Evolutionary conservation across 2,888 invertebrate species (phyloP), one percentile per base, ranked within the genome.

Genomic region (Patella caerulea): DNA sequence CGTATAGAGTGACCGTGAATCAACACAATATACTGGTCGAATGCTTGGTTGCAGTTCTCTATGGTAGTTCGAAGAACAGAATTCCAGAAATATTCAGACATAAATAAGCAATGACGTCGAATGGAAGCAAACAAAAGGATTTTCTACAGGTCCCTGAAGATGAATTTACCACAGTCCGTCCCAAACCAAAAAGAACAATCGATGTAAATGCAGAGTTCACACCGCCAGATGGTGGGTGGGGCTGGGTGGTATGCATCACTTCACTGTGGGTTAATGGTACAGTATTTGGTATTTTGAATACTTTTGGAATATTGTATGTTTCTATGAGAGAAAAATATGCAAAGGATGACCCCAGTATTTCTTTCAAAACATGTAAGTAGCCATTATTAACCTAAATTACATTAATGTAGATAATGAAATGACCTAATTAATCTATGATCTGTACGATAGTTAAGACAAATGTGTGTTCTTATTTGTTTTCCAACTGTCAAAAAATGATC

Each of bases 221-320:
- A 1, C 88, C 86, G 14, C 86, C 88, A 9, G 90, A 97, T 92
- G 96, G 96, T 15, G 96, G 96, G 17, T 93, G 96, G 87, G 97
- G 96, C 0, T 96, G 96, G 94, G 92, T 95, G 80, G 95, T 97
- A 19, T 94, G 97, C 94, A 69, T 96, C 70, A 96, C 95, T 71
- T 96, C 97, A 79, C 96, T 97, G 91, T 93, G 96, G 79, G 96
- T 96, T 88, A 97, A 98, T 92, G 97, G 97, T 9, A 94, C 97
- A 74, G 93, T 98, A 75, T 97, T 97, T 92, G 96, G 97, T 72
- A 94, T 96, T 71, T 96, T 98, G 88, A 98, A 98, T 93, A 95
- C 96, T 0, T 97, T 95, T 90, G 95, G 97, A 84, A 94, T 96
- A 53, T 93, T 97, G 83, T 96, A 95, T 90, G 85, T 86, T 11